Conservation (phyloP, 2,113 vertebrate genomes). For the Centropristis striata region DNA sequence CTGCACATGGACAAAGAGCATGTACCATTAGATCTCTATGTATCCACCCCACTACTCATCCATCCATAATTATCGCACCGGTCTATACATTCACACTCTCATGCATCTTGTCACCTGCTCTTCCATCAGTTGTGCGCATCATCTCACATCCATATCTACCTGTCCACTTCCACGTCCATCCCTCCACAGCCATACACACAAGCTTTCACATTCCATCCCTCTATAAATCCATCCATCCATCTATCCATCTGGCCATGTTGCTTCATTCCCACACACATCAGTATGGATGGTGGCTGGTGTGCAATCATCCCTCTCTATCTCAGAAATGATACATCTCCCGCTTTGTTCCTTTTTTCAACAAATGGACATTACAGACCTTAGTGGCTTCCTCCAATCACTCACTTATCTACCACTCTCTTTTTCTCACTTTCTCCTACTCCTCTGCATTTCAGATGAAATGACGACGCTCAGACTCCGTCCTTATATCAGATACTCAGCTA, state of each 20-base stretch:
- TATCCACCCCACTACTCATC: constrained; percentile 21
- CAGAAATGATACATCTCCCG: constrained; percentile 57
- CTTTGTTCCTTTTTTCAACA: constrained; percentile 52
- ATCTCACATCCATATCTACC: constrained; percentile 39
- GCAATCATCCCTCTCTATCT: constrained; percentile 55
- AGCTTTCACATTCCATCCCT: constrained; percentile 43
- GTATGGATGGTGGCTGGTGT: constrained; percentile 43
- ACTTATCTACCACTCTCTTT: constrained; percentile 49
- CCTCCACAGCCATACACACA: constrained; percentile 30
- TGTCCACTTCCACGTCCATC: constrained; percentile 42
- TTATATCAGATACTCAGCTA: constrained; percentile 32
- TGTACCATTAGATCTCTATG: constrained; percentile 1
- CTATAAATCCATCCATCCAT: constrained; percentile 47
- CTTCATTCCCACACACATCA: constrained; percentile 38
- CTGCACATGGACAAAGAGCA: not conserved
- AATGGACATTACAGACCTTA: constrained; percentile 57
- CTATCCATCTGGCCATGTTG: constrained; percentile 23
- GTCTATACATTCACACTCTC: constrained; percentile 48
- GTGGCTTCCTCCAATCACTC: constrained; percentile 52
- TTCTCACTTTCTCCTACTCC: constrained; percentile 16
- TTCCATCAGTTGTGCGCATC: constrained; percentile 42
- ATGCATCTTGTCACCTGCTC: constrained; percentile 34
- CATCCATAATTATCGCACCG: constrained; percentile 7
- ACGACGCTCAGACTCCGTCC: constrained; percentile 35
- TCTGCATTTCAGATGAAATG: constrained; percentile 47